Evolutionary conservation across 2,113 vertebrate genomes (phyloP), one percentile per base, ranked within the genome.

Genomic region (Heterotis niloticus): DNA sequence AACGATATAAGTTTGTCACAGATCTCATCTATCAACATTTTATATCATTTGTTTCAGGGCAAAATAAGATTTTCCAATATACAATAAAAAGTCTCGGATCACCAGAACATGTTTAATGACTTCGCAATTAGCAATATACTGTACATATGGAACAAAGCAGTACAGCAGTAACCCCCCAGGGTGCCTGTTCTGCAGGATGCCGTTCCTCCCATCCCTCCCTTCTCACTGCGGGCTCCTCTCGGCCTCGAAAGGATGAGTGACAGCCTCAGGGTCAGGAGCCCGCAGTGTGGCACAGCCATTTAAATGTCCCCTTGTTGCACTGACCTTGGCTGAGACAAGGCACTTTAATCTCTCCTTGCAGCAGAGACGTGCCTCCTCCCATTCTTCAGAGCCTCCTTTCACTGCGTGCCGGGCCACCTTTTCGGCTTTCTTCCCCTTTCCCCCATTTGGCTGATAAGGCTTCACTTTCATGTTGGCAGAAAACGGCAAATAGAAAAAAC

Each of bases 261-360:
- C 57, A 75, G 28, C 4, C 20, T 62, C 60, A 17, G 14, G 14
- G 60, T 4, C 60, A n/a, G 74, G 14, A 3, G 14, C 12, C 7
- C 60, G 34, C 23, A 34, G 16, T 16, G 69, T 12, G 18, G 64
- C 4, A 16, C n/a, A 62, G 54, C 76, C 29, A 56, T 78, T 44
- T 78, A 68, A 52, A 34, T 26, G 60, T 29, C 23, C 52, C 75
- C 75, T 73, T 75, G 85, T 84, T 14, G 80, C 79, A 64, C 76
- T 87, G 89, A 89, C 89, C 87, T 90, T 92, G 88, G 80, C 79
- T 82, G 78, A 86, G 78, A 86, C 83, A 69, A 79, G 80, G 80
- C 83, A 83, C 82, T 89, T 84, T 90, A 84, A 90, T 88, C 82
- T 87, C 84, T 82, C 75, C 71, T 85, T 85, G 86, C 88, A 83